phyloP scores from a whole-genome alignment of 2,113 vertebrate genomes.

The Platanista minor region DNA sequence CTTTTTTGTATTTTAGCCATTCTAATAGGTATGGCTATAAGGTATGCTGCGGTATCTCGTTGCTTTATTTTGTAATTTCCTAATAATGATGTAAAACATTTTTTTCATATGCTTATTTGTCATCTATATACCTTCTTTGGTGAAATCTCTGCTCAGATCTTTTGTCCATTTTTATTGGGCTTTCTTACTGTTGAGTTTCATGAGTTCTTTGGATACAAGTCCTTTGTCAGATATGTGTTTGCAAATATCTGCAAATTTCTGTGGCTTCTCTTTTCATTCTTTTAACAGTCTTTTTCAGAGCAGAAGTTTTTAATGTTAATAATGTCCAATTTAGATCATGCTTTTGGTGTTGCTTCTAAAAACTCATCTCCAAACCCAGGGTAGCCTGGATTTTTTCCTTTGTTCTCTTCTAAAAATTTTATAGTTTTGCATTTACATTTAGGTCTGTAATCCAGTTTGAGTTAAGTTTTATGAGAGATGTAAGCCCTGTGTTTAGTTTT shows the following conservation, averaged over 20 bases:
- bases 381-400: not conserved
- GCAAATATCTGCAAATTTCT: not conserved
- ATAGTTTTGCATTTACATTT: not conserved
- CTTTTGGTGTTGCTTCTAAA: slow-evolving; percentile 2
- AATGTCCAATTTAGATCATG: not conserved
- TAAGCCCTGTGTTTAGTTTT: not conserved
- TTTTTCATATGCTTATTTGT: not conserved
- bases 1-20: not conserved
- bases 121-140: not conserved
- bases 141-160: not conserved
- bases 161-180: not conserved
- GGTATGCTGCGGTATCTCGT: not conserved
- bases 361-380: not conserved
- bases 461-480: not conserved
- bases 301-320: not conserved
- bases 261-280: not conserved
- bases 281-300: not conserved
- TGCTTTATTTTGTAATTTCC: not conserved
- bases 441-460: not conserved
- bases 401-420: slow-evolving; percentile 12
- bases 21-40: not conserved
- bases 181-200: not conserved
- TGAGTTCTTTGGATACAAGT: not conserved
- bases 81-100: not conserved
- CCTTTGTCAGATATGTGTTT: not conserved